phyloP scores from a whole-genome alignment of 2,797 vertebrate species.

The Enteromius thamalakanensis region DNA sequence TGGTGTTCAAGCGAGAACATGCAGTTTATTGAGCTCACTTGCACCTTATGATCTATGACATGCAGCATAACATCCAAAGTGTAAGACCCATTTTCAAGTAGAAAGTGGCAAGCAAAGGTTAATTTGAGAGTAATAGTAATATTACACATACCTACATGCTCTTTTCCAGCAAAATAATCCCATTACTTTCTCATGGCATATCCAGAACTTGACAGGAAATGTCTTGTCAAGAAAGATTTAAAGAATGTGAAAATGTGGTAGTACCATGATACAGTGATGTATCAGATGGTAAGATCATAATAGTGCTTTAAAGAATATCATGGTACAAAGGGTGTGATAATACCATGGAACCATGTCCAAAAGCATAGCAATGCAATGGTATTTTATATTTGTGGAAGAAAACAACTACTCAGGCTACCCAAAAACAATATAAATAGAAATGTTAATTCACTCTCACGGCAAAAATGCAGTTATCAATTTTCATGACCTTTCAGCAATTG shows the following conservation, averaged over 20 bases:
- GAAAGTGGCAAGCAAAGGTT: slow-evolving; percentile 1
- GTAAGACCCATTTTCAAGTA: slow-evolving; percentile 1
- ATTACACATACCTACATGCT: background rate
- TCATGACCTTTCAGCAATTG: slow-evolving; percentile 25
- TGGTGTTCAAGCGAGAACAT: background rate
- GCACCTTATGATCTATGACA: slow-evolving; percentile 23
- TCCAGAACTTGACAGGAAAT: background rate
- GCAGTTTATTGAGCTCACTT: slow-evolving; percentile 1
- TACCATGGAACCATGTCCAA: background rate
- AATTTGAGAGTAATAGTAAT: background rate
- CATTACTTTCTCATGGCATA: background rate
- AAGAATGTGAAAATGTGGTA: background rate
- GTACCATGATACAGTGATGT: background rate
- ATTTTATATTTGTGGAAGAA: background rate
- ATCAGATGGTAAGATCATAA: background rate
- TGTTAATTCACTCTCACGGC: background rate
- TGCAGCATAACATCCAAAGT: background rate
- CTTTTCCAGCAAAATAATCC: background rate
- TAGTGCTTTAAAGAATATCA: background rate
- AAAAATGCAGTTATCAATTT: slow-evolving; percentile 12
- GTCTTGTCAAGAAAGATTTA: background rate
- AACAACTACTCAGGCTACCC: background rate
- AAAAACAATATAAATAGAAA: background rate
- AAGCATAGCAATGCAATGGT: background rate
- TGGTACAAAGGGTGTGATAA: background rate